Evolutionary conservation across 2,888 invertebrate genomes (phyloP).

Genomic region (Fissipunctia ypsillon): DNA sequence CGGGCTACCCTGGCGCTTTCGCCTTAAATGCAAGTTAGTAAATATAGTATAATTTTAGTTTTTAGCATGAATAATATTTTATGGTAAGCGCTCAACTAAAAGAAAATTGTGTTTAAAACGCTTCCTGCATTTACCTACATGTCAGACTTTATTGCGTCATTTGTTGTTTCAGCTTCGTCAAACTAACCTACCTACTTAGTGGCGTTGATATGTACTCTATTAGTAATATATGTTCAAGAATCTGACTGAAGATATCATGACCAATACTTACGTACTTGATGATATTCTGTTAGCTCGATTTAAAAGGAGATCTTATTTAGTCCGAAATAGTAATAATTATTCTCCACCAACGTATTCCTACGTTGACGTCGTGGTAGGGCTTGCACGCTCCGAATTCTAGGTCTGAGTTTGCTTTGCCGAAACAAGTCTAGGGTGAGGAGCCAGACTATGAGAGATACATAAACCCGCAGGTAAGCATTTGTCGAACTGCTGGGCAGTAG

Average conservation of each 20-base stretch:
- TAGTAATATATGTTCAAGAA: neutral
- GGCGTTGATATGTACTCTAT: neutral
- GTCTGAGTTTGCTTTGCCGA: too few relatives aligned
- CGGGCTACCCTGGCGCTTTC: too few relatives aligned
- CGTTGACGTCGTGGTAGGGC: too few relatives aligned
- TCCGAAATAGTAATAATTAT: too few relatives aligned
- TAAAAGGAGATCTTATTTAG: too few relatives aligned
- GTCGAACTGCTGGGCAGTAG: too few relatives aligned
- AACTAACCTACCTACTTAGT: neutral
- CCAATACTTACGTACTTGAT: neutral
- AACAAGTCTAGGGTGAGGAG: too few relatives aligned
- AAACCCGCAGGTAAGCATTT: too few relatives aligned
- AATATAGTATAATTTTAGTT: conserved; percentile 3
- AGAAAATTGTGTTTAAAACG: neutral
- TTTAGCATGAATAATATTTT: neutral
- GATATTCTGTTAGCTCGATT: neutral
- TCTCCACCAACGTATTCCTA: too few relatives aligned
- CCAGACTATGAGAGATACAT: too few relatives aligned
- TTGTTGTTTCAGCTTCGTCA: neutral
- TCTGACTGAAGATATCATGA: neutral
- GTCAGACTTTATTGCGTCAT: neutral
- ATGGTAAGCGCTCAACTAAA: neutral
- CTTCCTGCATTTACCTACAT: neutral
- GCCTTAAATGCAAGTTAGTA: neutral
- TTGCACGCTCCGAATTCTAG: too few relatives aligned